Conservation (phyloP, 2,113 vertebrate species). For the Dasyurus viverrinus region DNA sequence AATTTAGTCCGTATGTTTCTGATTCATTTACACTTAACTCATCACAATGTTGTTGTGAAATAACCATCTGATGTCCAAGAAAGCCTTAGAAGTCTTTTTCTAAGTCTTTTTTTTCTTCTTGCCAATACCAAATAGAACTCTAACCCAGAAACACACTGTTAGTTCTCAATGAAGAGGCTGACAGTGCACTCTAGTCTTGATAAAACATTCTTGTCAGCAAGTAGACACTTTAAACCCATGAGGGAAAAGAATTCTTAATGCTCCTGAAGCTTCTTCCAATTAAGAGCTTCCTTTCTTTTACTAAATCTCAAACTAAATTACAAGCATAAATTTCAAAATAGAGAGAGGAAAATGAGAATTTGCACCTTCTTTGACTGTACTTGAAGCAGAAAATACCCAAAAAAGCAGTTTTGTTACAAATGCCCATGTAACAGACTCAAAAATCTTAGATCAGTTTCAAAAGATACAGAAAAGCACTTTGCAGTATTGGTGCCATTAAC, state of each 20-base stretch:
- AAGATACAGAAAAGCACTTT: not conserved
- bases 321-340: conserved; percentile 57
- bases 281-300: conserved; percentile 14
- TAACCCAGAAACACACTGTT: conserved; percentile 52
- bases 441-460: not conserved
- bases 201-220: conserved; percentile 73
- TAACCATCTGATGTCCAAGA: conserved; percentile 74
- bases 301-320: conserved; percentile 32
- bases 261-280: conserved; percentile 62
- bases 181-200: conserved; percentile 65
- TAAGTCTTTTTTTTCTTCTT: conserved; percentile 63
- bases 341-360: not conserved
- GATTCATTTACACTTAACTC: conserved; percentile 80
- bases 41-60: conserved; percentile 78
- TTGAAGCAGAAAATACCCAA: not conserved
- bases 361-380: not conserved
- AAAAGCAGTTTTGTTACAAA: conserved; percentile 13
- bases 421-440: conserved; percentile 17
- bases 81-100: conserved; percentile 65
- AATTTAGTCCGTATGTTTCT: conserved; percentile 77
- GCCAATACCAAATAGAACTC: conserved; percentile 63
- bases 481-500: not conserved
- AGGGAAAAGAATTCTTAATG: conserved; percentile 62
- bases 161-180: conserved; percentile 59
- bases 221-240: conserved; percentile 58